Evolutionary conservation across 2,113 vertebrate species (phyloP).

Genomic region (Scopus umbretta): DNA sequence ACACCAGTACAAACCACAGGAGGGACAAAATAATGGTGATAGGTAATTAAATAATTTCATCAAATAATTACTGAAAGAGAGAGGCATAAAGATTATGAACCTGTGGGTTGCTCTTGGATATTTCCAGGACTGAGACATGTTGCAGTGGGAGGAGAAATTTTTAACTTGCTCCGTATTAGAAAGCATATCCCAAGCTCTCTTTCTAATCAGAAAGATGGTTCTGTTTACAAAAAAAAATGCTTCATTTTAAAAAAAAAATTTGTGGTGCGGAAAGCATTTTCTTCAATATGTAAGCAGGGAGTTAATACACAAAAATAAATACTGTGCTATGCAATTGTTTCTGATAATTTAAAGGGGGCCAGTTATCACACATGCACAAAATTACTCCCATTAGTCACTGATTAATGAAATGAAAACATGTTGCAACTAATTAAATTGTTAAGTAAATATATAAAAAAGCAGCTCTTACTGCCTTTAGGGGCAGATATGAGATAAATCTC

Average conservation of each 20-base stretch:
- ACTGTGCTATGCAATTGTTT: neutral
- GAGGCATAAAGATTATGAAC: neutral
- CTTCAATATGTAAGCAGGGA: neutral
- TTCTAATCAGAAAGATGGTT: neutral
- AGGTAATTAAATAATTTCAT: neutral
- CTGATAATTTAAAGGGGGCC: neutral
- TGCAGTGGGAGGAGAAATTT: neutral
- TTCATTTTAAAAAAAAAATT: neutral
- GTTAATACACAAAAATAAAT: neutral
- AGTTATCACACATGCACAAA: neutral
- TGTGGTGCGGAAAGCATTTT: neutral
- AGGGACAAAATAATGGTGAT: neutral
- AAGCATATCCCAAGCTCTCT: neutral
- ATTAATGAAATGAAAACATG: conserved; percentile 6
- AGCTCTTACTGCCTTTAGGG: neutral
- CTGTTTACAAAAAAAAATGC: neutral
- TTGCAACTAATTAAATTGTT: conserved; percentile 26
- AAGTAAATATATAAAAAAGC: neutral
- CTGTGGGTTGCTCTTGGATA: neutral
- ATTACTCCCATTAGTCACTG: neutral
- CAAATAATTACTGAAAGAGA: neutral
- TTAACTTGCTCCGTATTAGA: neutral
- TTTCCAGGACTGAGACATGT: neutral
- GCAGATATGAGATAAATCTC: neutral
- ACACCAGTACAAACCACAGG: neutral